These are phyloP conservation scores for Crypturellus undulatus DNA, from an alignment of 2,113 vertebrate species.

Conservation along the genomic window DNA sequence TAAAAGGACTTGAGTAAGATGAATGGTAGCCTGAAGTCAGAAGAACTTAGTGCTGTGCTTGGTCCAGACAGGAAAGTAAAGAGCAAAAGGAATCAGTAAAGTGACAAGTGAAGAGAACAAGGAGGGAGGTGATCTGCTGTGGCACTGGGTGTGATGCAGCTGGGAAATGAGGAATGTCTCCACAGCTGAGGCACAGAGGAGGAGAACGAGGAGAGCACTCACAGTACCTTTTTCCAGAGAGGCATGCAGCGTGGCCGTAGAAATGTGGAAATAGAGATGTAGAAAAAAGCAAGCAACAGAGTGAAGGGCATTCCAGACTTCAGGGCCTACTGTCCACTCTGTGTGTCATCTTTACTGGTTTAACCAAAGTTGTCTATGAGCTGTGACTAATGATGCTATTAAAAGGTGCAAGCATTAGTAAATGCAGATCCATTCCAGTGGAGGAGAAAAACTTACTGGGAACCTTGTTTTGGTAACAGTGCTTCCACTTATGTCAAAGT, in stretches of 20 bases:
- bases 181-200: not conserved
- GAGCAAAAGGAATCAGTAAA: not conserved
- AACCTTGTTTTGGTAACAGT: not conserved
- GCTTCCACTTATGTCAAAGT: not conserved
- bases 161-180: not conserved
- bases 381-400: not conserved
- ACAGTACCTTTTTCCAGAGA: not conserved
- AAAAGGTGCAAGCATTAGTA: not conserved
- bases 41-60: not conserved
- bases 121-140: not conserved
- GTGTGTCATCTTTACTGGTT: too few species aligned
- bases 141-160: not conserved
- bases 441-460: not conserved
- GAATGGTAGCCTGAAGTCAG: not conserved
- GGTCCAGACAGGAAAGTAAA: not conserved
- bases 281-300: not conserved
- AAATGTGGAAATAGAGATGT: not conserved
- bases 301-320: not conserved
- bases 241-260: not conserved
- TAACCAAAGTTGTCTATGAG: not conserved
- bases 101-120: not conserved
- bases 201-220: not conserved
- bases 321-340: not conserved
- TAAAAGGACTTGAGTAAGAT: not conserved
- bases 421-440: not conserved